A percentile compares a stretch with the other conserved stretches of the same genome.
These are phyloP conservation scores for Sclerurus mexicanus DNA, from an alignment of 2,113 vertebrate species.

Conservation along the genomic window DNA sequence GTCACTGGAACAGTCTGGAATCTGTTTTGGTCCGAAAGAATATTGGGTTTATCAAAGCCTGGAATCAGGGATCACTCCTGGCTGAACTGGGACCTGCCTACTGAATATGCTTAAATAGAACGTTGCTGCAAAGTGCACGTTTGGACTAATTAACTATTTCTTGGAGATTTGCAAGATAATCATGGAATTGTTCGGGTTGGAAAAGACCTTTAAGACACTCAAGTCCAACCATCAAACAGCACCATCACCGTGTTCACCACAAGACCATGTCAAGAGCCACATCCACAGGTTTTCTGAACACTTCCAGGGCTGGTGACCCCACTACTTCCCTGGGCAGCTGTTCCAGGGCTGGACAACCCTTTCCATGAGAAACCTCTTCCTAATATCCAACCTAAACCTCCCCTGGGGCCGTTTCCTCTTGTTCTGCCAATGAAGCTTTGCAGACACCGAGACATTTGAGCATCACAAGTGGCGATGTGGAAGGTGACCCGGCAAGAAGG, in stretches of 20 bases:
- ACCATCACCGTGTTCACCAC: background rate
- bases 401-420: background rate
- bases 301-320: background rate
- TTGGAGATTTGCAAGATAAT: background rate
- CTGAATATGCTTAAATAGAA: background rate
- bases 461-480: accelerated
- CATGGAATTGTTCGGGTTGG: background rate
- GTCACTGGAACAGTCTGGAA: background rate
- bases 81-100: background rate
- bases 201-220: background rate
- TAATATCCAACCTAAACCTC: background rate
- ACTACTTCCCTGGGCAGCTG: background rate
- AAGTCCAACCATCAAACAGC: background rate
- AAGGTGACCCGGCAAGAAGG: background rate
- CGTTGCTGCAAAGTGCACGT: background rate
- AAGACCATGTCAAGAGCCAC: background rate
- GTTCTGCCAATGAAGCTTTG: background rate
- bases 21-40: background rate
- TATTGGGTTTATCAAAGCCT: background rate
- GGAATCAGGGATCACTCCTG: background rate
- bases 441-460: background rate
- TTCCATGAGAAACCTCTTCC: background rate
- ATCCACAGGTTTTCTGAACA: background rate
- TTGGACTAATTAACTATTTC: background rate
- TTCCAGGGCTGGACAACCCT: background rate